Percentiles rank a stretch among this genome's conserved stretches.
These are phyloP conservation scores for Lepus timidus DNA, from an alignment of 2,113 vertebrate genomes.

Conservation along the genomic window DNA sequence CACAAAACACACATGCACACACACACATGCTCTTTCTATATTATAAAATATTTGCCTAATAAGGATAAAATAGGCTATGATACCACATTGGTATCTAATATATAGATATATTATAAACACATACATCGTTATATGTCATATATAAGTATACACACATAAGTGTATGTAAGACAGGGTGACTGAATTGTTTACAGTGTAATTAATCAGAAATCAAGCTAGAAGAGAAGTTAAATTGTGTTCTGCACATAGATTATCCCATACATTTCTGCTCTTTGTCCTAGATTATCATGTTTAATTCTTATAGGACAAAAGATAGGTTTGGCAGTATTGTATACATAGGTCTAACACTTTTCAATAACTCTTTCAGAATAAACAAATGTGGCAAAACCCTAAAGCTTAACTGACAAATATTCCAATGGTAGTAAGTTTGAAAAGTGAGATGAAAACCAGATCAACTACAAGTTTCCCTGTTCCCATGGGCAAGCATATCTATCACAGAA, in stretches of 20 bases:
- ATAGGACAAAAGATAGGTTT: not conserved
- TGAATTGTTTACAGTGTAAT: not conserved
- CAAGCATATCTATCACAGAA: not conserved
- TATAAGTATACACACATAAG: not conserved
- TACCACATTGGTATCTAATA: not conserved
- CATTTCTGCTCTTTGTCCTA: not conserved
- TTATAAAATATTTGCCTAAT: not conserved
- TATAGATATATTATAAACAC: not conserved
- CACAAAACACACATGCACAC: not conserved
- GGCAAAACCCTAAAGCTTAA: not conserved
- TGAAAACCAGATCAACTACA: not conserved
- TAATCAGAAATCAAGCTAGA: not conserved
- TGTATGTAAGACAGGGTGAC: not conserved
- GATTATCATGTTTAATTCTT: slow-evolving; percentile 39
- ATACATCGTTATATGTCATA: not conserved
- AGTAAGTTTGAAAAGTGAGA: not conserved
- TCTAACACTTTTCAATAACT: not conserved
- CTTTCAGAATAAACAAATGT: not conserved
- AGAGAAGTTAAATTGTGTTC: not conserved
- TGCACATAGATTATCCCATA: not conserved
- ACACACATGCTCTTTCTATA: not conserved
- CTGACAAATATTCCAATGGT: not conserved
- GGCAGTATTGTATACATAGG: not conserved
- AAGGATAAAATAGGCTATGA: too few species aligned
- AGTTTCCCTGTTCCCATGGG: not conserved